Evolutionary conservation across 2,797 vertebrate genomes (phyloP).

Genomic region (Oceanodroma leucorhoa): DNA sequence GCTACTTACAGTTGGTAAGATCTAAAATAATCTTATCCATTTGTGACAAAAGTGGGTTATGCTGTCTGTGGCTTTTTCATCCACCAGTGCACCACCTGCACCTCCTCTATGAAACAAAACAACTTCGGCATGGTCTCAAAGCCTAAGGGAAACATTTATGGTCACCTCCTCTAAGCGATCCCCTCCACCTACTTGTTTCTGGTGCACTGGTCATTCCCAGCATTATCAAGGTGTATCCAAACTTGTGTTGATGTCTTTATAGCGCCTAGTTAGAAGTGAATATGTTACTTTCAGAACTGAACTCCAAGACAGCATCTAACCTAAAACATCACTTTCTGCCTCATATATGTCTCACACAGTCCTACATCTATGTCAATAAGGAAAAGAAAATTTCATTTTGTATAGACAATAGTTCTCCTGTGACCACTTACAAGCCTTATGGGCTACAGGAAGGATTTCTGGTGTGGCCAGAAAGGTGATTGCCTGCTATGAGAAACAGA

Average conservation of each 20-base stretch:
- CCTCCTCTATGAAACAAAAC: background rate
- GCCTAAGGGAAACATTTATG: background rate
- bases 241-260: background rate
- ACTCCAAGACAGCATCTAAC: background rate
- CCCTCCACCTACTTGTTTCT: background rate
- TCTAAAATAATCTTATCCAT: background rate
- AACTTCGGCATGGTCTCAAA: background rate
- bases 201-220: background rate
- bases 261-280: background rate
- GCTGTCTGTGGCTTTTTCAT: background rate
- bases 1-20: background rate
- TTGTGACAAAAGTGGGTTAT: background rate
- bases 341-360: background rate
- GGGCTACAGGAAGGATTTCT: background rate
- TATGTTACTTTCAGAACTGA: background rate
- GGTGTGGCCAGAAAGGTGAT: background rate
- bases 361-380: background rate
- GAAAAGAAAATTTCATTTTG: background rate
- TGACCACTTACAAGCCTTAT: background rate
- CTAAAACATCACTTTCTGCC: background rate
- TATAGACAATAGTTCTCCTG: background rate
- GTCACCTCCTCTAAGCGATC: rapidly evolving
- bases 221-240: background rate
- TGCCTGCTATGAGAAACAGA: background rate
- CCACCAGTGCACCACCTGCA: background rate